Conservation (phyloP, 92 coral and sea anemone genomes). For the Meandrina meandrites region DNA sequence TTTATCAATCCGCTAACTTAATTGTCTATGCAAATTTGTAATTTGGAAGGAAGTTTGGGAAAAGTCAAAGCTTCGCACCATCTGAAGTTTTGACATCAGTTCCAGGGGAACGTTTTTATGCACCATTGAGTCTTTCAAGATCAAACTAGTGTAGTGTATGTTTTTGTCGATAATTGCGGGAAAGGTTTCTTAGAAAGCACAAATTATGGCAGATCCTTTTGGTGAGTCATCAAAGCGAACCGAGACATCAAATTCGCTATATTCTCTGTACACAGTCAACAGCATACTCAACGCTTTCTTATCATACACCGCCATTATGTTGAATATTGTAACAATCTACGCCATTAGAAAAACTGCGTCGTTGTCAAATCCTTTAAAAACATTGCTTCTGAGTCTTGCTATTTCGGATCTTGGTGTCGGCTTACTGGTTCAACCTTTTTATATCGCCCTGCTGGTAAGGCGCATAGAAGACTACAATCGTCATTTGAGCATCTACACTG, state of each 20-base stretch:
- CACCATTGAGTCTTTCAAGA: not conserved
- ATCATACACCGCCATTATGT: not conserved
- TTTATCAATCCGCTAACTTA: not conserved
- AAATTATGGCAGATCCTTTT: not conserved
- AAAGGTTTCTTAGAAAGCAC: not conserved
- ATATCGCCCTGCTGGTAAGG: not conserved
- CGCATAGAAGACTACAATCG: not conserved
- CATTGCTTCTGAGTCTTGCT: slow-evolving; percentile 11
- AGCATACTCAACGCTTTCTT: not conserved
- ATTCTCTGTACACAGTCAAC: not conserved
- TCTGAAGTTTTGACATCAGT: not conserved
- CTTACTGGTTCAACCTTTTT: slow-evolving; percentile 18
- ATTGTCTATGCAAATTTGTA: not conserved
- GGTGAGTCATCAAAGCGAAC: not conserved
- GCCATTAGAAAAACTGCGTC: not conserved
- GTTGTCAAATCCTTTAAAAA: not conserved
- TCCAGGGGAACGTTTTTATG: not conserved
- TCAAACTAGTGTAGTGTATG: not conserved
- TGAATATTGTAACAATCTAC: not conserved
- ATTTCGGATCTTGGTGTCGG: slow-evolving; percentile 22
- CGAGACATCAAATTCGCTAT: not conserved
- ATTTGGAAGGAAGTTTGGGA: not conserved
- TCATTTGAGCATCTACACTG: not conserved
- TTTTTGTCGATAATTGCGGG: not conserved
- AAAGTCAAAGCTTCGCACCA: too few relatives aligned